Evolutionary conservation across 1,140 invertebrate species (phyloP).

Genomic region (Drosophila pectinifera): DNA sequence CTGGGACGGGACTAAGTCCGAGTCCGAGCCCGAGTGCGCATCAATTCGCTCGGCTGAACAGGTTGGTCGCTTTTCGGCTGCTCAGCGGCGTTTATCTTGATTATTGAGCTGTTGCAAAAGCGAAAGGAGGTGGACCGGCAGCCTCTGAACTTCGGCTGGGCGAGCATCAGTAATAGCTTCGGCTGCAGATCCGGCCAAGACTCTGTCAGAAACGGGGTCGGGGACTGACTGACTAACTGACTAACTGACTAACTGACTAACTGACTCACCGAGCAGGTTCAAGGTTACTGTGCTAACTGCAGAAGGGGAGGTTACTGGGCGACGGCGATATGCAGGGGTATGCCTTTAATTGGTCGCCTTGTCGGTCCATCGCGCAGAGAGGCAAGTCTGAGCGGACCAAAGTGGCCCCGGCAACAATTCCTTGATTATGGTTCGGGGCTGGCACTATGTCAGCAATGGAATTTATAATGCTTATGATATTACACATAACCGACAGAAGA

Average conservation of each 20-base stretch:
- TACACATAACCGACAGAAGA: constrained; percentile 15
- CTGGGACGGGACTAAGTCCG: not conserved
- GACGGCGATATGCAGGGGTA: constrained; percentile 27
- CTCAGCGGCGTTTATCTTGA: constrained; percentile 71
- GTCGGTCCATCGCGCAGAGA: constrained; percentile 52
- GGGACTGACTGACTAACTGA: constrained; percentile 64
- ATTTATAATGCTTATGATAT: constrained; percentile 82
- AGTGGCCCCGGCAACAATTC: constrained; percentile 39
- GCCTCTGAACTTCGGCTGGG: constrained; percentile 51
- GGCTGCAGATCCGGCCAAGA: constrained; percentile 16
- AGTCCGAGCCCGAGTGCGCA: constrained; percentile 41
- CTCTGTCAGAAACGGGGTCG: constrained; percentile 43
- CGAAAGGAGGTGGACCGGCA: constrained; percentile 51
- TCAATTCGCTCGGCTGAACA: constrained; percentile 79
- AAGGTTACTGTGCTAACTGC: constrained; percentile 84
- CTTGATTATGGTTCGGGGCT: constrained; percentile 50
- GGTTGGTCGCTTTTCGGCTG: constrained; percentile 64
- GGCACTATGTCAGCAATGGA: constrained; percentile 73
- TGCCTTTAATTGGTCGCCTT: constrained; percentile 81
- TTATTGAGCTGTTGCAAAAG: constrained; percentile 67
- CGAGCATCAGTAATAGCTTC: constrained; percentile 23
- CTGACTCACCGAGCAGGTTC: constrained; percentile 79
- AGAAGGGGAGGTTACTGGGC: constrained; percentile 15
- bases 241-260: constrained; percentile 67
- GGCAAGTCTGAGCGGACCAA: constrained; percentile 16